A percentile compares a stretch with the other conserved stretches of the same genome.
These are phyloP conservation scores for Dryobotodes eremita DNA, from an alignment of 2,888 invertebrate genomes.

Conservation along the genomic window DNA sequence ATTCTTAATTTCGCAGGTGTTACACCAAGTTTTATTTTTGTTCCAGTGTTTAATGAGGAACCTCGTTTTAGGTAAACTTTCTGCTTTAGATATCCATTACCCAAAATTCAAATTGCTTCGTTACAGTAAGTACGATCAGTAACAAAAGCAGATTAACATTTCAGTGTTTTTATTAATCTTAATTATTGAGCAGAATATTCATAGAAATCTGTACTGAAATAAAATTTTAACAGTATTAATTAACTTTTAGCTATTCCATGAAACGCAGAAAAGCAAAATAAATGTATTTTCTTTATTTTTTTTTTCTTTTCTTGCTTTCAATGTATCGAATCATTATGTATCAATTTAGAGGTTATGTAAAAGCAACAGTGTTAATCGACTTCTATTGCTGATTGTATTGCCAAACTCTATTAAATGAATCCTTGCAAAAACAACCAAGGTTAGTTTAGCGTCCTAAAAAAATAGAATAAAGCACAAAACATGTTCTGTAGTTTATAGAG, in stretches of 20 bases:
- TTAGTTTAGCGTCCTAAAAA: conserved; percentile 10
- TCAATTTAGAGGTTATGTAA: background rate
- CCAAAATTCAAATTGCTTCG: background rate
- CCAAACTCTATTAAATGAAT: background rate
- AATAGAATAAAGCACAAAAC: conserved; percentile 31
- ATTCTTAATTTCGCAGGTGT: conserved; percentile 43
- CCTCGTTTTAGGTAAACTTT: conserved; percentile 33
- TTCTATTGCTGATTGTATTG: background rate
- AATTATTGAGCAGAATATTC: background rate
- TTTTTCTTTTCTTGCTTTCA: too few species aligned
- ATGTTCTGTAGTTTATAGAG: conserved; percentile 19
- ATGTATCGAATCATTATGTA: background rate
- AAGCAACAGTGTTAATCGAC: background rate
- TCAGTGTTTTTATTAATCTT: background rate
- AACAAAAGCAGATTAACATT: background rate
- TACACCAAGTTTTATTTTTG: conserved; percentile 48
- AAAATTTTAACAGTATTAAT: background rate
- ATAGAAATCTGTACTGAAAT: background rate
- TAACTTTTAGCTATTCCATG: background rate
- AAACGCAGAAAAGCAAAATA: background rate
- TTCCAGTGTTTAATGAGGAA: conserved; percentile 33
- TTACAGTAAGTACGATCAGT: background rate
- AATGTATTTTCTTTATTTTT: too few species aligned
- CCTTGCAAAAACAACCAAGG: background rate
- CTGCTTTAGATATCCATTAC: conserved; percentile 15